phyloP scores from a whole-genome alignment of 2,888 invertebrate species.

The Aproaerema taeniolella region DNA sequence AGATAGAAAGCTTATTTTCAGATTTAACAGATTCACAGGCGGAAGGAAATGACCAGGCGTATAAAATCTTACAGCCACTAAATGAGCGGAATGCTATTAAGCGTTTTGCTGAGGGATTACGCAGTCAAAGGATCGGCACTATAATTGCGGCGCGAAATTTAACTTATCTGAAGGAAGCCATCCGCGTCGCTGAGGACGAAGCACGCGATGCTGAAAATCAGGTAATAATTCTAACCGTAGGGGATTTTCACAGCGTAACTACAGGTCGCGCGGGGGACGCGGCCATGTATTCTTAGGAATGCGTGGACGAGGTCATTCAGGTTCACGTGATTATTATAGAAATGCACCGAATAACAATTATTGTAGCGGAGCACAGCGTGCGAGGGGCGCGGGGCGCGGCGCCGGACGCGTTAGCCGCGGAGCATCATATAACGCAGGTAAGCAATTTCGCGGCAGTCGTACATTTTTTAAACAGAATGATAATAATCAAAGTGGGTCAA shows the following conservation, averaged over 20 bases:
- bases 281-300: neutral
- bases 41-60: slow-evolving; percentile 9
- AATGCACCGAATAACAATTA: neutral
- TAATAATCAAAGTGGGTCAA: neutral
- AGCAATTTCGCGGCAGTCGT: neutral
- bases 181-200: slow-evolving; percentile 2
- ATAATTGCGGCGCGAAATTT: slow-evolving; percentile 10
- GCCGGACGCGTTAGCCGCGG: too few relatives aligned
- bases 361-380: neutral
- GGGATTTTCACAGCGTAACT: neutral
- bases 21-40: slow-evolving; percentile 19
- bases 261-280: neutral
- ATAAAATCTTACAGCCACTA: slow-evolving; percentile 10
- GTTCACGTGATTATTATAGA: neutral
- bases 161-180: slow-evolving; percentile 7
- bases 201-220: neutral
- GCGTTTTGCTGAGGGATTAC: slow-evolving; percentile 6
- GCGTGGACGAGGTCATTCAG: neutral
- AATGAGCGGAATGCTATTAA: slow-evolving; percentile 9
- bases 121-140: slow-evolving; percentile 4
- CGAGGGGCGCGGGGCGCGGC: too few relatives aligned
- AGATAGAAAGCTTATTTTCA: slow-evolving; percentile 15
- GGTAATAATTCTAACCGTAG: neutral
- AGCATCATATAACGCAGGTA: too few relatives aligned
- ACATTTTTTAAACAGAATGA: neutral